These are phyloP conservation scores for Lasioglossum villosulum DNA, from an alignment of 2,888 invertebrate species.

Conservation along the genomic window DNA sequence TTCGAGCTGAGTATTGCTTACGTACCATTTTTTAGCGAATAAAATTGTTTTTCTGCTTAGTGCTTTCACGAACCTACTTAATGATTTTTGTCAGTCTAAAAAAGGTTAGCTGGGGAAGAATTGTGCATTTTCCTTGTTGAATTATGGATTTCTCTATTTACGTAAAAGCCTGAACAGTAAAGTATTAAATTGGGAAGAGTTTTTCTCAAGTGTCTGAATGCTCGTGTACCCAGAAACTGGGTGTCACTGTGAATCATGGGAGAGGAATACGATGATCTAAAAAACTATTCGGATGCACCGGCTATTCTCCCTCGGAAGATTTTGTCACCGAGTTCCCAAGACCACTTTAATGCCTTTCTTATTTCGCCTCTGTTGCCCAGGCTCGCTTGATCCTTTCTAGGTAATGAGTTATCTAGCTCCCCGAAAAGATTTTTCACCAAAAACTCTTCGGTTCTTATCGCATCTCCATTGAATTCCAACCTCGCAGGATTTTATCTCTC, in stretches of 20 bases:
- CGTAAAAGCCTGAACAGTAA: neutral
- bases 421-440: conserved; percentile 22
- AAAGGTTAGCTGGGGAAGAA: neutral
- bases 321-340: neutral
- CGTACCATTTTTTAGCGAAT: too few relatives aligned
- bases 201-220: neutral
- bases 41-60: too few relatives aligned
- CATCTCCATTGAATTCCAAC: conserved; percentile 35
- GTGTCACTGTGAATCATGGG: neutral
- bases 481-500: neutral
- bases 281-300: neutral
- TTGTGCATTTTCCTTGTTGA: neutral
- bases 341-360: neutral
- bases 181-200: neutral
- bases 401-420: conserved; percentile 14
- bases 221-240: too few relatives aligned
- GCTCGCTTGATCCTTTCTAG: neutral
- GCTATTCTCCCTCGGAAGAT: neutral
- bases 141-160: neutral
- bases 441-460: conserved; percentile 11
- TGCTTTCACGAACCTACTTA: too few relatives aligned
- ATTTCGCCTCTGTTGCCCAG: neutral
- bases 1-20: neutral
- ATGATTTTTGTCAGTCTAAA: too few relatives aligned
- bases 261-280: neutral